Evolutionary conservation across 2,797 vertebrate species (phyloP).

Genomic region (Anisognathus igniventris): DNA sequence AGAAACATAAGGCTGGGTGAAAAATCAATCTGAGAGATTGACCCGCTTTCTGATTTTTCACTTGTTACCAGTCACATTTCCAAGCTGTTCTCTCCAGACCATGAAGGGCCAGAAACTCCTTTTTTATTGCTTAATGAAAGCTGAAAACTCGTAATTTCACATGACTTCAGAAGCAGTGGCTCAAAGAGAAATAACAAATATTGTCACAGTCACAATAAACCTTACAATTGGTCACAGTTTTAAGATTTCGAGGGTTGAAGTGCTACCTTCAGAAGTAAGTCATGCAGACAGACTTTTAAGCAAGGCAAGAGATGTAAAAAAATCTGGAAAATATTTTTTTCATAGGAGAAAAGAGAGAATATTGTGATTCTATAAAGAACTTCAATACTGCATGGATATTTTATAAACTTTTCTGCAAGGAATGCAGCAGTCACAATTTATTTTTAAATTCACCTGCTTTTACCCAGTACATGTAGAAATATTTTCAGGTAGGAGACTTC

Average conservation of each 20-base stretch:
- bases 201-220: background rate
- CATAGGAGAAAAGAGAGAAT: background rate
- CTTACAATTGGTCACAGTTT: background rate
- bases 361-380: background rate
- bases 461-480: background rate
- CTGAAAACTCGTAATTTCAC: constrained; percentile 35
- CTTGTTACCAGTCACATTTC: constrained; percentile 25
- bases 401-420: background rate
- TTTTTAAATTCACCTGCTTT: background rate
- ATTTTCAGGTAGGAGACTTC: background rate
- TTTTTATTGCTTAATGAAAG: constrained; percentile 45
- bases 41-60: constrained; percentile 49
- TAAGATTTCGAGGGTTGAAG: background rate
- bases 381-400: background rate
- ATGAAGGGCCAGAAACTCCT: constrained; percentile 11
- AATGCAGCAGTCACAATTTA: background rate
- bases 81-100: constrained; percentile 27
- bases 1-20: constrained; percentile 4
- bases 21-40: constrained; percentile 42
- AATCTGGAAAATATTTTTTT: background rate
- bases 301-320: background rate
- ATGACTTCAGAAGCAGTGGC: background rate
- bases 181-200: background rate
- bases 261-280: background rate
- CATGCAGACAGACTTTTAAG: background rate